phyloP scores from a whole-genome alignment of 2,797 vertebrate species.

The Sarcoramphus papa region DNA sequence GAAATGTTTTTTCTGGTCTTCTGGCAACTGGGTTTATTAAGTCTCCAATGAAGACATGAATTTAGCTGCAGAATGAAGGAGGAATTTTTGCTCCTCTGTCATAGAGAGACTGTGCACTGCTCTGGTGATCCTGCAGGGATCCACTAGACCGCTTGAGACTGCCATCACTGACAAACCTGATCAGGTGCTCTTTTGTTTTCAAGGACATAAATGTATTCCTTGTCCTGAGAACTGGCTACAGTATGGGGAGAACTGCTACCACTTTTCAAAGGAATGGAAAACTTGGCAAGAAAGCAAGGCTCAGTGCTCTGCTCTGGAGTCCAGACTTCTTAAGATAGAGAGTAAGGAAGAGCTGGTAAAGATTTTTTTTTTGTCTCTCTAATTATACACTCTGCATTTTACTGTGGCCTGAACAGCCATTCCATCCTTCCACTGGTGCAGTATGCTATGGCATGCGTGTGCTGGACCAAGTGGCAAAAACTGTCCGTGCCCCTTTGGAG shows the following conservation, averaged over 20 bases:
- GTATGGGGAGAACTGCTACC: conserved; percentile 55
- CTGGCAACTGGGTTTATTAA: not conserved
- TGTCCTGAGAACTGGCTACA: conserved; percentile 67
- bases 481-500: not conserved
- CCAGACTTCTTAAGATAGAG: conserved; percentile 60
- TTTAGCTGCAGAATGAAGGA: not conserved
- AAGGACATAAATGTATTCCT: conserved; percentile 17
- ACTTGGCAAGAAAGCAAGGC: conserved; percentile 53
- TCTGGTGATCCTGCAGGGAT: not conserved
- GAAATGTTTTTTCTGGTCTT: not conserved
- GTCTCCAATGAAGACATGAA: not conserved
- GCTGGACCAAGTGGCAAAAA: not conserved
- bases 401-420: not conserved
- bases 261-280: conserved; percentile 25
- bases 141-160: not conserved
- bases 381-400: not conserved
- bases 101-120: not conserved
- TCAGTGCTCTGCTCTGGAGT: conserved; percentile 37
- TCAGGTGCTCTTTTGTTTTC: not conserved
- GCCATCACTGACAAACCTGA: not conserved
- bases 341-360: conserved; percentile 60
- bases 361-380: not conserved
- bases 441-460: not conserved
- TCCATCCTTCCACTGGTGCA: not conserved
- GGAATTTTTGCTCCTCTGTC: not conserved